Evolutionary conservation across 1,140 invertebrate genomes (phyloP).

Genomic region (Bombus huntii): DNA sequence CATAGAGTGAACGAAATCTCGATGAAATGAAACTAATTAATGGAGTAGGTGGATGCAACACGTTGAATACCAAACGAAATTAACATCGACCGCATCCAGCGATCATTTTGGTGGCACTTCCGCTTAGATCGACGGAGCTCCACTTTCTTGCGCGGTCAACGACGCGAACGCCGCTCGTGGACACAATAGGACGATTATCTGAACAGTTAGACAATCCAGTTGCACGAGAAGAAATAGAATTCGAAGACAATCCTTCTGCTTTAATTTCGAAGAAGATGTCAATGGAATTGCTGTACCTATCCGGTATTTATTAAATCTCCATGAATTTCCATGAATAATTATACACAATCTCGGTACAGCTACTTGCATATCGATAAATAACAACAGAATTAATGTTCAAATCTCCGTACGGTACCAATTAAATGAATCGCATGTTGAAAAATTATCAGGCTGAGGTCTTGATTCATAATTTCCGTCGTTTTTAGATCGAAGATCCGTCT

Average conservation of each 20-base stretch:
- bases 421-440: neutral
- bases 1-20: no score
- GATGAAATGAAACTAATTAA: neutral
- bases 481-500: neutral
- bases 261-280: no score
- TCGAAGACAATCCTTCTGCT: neutral
- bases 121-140: constrained; percentile 18
- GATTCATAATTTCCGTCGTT: neutral
- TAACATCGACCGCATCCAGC: constrained; percentile 2
- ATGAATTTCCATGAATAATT: no score
- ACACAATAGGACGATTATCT: neutral
- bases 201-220: neutral
- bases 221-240: neutral
- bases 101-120: constrained; percentile 33
- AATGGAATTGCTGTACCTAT: no score
- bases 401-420: no score
- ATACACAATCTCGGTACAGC: no score
- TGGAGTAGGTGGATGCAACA: neutral
- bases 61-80: constrained; percentile 1
- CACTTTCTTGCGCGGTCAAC: constrained; percentile 37
- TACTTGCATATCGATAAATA: no score
- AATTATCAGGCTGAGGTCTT: neutral
- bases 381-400: neutral
- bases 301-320: no score
- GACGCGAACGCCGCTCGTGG: neutral